Evolutionary conservation across 2,113 vertebrate species (phyloP).

Genomic region (Onychostoma macrolepis): DNA sequence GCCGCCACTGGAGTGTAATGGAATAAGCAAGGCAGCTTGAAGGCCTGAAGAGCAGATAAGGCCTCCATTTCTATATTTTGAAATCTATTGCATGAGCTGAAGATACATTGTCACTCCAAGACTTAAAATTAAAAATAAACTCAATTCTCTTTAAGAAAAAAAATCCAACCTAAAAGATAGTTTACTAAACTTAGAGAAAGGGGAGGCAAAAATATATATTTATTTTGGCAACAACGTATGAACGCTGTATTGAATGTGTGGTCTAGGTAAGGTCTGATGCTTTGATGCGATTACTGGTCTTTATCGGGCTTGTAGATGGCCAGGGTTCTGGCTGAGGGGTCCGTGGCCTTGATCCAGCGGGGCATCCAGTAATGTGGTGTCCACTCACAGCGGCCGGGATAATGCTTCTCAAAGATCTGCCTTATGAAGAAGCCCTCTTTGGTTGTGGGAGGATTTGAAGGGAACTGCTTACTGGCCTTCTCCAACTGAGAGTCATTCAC

Average conservation of each 20-base stretch:
- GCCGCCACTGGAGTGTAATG: neutral
- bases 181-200: neutral
- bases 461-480: conserved; percentile 76
- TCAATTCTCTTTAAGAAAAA: neutral
- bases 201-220: neutral
- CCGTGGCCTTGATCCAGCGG: conserved; percentile 83
- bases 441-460: conserved; percentile 83
- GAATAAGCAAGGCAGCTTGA: neutral
- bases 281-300: conserved; percentile 51
- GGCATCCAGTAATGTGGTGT: conserved; percentile 95
- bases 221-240: neutral
- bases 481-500: conserved; percentile 85
- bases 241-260: neutral
- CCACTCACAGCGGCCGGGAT: conserved; percentile 79
- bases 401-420: conserved; percentile 88
- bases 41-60: neutral
- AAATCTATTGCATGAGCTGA: neutral
- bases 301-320: conserved; percentile 81
- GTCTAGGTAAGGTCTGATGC: neutral
- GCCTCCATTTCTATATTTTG: neutral
- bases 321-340: conserved; percentile 89
- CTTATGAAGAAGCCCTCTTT: conserved; percentile 90
- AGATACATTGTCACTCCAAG: neutral
- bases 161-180: neutral
- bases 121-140: neutral